A percentile compares a stretch with the other conserved stretches of the same genome.
Conservation (phyloP, 2,888 invertebrate genomes). For the Apodemia hepburni region DNA sequence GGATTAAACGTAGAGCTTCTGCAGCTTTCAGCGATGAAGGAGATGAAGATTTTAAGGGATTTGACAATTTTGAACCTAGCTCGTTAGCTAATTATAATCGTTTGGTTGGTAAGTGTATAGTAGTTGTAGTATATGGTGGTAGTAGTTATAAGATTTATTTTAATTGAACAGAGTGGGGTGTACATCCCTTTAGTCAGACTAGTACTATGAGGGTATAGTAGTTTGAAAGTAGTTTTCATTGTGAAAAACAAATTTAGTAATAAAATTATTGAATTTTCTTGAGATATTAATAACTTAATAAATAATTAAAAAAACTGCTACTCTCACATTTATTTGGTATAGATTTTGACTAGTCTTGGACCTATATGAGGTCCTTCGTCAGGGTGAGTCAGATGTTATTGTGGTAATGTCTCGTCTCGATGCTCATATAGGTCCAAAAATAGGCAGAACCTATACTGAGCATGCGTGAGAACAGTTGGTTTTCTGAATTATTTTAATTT, state of each 20-base stretch:
- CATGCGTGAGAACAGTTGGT: no score
- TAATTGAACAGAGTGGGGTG: neutral
- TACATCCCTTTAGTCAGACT: neutral
- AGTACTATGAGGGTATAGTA: neutral
- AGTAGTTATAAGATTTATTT: neutral
- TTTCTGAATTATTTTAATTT: no score
- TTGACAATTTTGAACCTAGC: constrained; percentile 44
- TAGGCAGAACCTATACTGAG: no score
- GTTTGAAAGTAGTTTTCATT: neutral
- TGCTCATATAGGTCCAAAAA: no score
- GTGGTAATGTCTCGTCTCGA: no score
- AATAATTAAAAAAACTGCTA: no score
- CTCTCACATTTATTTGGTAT: no score
- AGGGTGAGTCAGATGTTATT: no score
- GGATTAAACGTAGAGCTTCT: constrained; percentile 62
- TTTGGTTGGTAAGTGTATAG: constrained; percentile 50
- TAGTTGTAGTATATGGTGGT: neutral
- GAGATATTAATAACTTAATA: no score
- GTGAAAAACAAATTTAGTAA: neutral
- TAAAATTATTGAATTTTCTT: no score
- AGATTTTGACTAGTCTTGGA: no score
- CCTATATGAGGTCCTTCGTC: no score
- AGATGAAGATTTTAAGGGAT: constrained; percentile 59
- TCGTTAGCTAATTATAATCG: constrained; percentile 46
- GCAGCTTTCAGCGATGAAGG: constrained; percentile 54